phyloP scores from a whole-genome alignment of 2,888 invertebrate species.

The Orchesella flavescens region DNA sequence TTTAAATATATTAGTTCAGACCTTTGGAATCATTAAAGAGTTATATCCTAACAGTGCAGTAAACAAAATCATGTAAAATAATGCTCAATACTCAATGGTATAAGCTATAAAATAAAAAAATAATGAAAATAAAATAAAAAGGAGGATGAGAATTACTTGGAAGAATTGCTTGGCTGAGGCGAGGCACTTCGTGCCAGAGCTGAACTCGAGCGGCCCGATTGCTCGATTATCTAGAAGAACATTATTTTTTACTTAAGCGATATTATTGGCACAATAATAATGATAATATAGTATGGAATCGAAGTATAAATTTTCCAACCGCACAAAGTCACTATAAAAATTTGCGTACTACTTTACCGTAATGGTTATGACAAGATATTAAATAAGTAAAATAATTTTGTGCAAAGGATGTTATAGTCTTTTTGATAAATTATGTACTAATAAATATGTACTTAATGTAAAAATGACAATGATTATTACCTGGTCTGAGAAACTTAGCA shows the following conservation, averaged over 20 bases:
- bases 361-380: background rate
- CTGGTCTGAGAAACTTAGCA: slow-evolving; percentile 77
- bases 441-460: too few species aligned
- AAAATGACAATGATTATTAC: slow-evolving; percentile 74
- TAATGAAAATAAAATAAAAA: slow-evolving; percentile 41
- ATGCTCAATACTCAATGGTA: slow-evolving; percentile 24
- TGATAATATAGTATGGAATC: slow-evolving; percentile 28
- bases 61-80: slow-evolving; percentile 34
- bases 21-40: background rate
- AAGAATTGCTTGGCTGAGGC: slow-evolving; percentile 69
- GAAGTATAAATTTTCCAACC: too few species aligned
- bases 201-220: slow-evolving; percentile 71
- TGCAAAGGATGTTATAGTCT: too few species aligned
- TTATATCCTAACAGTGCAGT: slow-evolving; percentile 50
- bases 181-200: slow-evolving; percentile 70
- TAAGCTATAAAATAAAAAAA: slow-evolving; percentile 35
- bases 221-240: slow-evolving; percentile 71
- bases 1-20: slow-evolving; percentile 34
- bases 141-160: slow-evolving; percentile 66
- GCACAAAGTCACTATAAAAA: background rate
- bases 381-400: background rate
- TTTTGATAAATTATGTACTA: too few species aligned
- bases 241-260: slow-evolving; percentile 21
- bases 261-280: slow-evolving; percentile 45
- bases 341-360: background rate